Evolutionary conservation across 2,888 invertebrate species (phyloP), one percentile per base, ranked within the genome.

Genomic region (Ochropleura plecta): DNA sequence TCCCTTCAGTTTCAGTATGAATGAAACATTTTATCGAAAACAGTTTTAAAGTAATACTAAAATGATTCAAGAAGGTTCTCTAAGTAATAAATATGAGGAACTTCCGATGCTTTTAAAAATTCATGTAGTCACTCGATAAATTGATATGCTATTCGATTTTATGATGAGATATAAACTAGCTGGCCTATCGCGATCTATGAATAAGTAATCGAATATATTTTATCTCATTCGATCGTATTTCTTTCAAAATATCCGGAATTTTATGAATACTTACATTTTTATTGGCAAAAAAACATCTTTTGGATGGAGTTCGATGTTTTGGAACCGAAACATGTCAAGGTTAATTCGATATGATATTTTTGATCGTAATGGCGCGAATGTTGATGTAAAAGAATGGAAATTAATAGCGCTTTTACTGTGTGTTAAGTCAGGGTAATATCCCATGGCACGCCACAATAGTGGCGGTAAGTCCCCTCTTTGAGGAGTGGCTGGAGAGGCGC

Each of bases 181-280:
- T 73, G 62, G 83, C 82, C 83, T 80, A 83, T 83, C 76, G 76
- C 76, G 80, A 70, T 83, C 72, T 70, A 82, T 82, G 82, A 83
- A 80, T 83, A 82, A 83, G 83, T 76, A 82, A 83, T 70, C 73
- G 73, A 73, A 83, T 82, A 83, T 79, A 83, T 83, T 80, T 82
- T 76, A 76, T 83, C 76, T 70, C 57, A 76, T 76, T 83, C 40
- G 69, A 73, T 62, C 59, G 51, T 73, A 83, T 76, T 79, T 73
- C 83, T 76, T 68, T 74, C 16, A 73, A 78, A 79, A 71, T 78
- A 67, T 62, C 62, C 64, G 62, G 51, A 64, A 42, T 75, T 79
- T 82, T 82, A 82, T 84, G 70, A 72, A 75, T 64, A 82, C 72
- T 83, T 55, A 73, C 60, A 20, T 76, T 72, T 79, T 83, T 80